Evolutionary conservation across 2,888 invertebrate genomes (phyloP).

Genomic region (Pterostichus madidus): DNA sequence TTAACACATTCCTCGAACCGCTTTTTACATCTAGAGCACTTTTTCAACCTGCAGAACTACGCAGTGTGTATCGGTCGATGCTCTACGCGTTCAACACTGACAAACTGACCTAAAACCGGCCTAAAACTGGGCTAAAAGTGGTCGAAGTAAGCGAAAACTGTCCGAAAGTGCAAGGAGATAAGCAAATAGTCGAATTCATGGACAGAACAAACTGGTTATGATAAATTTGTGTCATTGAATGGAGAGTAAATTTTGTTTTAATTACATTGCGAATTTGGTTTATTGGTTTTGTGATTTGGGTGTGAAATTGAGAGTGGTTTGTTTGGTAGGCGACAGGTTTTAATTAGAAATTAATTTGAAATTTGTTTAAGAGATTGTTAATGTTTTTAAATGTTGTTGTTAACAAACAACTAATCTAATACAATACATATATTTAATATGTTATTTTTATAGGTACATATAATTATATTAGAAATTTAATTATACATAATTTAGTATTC

Average conservation of each 20-base stretch:
- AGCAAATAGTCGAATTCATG: neutral
- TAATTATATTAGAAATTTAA: no score
- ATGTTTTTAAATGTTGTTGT: no score
- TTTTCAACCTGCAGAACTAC: conserved; percentile 7
- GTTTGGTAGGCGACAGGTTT: neutral
- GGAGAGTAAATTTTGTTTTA: neutral
- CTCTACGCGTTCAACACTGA: neutral
- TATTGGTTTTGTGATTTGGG: neutral
- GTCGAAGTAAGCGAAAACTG: neutral
- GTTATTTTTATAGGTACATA: no score
- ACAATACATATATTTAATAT: no score
- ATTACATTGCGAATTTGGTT: neutral
- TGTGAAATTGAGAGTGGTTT: neutral
- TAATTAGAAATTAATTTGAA: no score
- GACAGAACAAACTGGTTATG: neutral
- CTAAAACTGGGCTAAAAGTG: neutral
- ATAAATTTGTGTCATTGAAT: neutral
- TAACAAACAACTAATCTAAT: no score
- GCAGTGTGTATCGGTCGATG: conserved; percentile 1
- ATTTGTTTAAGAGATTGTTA: no score
- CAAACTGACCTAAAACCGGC: neutral
- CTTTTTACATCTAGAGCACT: conserved; percentile 12
- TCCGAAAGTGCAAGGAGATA: conserved; percentile 2
- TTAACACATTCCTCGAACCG: neutral
- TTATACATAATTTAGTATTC: no score